phyloP scores from a whole-genome alignment of 2,797 vertebrate species.

The Thamnophis elegans region DNA sequence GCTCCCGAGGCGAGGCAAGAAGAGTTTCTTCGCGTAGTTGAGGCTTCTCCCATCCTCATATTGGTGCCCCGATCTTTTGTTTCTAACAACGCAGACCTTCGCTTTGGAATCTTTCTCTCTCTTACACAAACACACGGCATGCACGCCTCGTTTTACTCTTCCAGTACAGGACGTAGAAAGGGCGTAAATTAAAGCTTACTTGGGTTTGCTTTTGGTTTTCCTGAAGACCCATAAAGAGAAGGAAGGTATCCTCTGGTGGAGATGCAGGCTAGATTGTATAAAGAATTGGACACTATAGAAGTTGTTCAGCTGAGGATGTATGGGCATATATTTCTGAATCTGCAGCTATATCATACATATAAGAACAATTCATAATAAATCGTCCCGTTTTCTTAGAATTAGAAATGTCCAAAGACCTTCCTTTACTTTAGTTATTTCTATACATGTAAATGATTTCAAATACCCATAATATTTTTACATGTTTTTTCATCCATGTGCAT shows the following conservation, averaged over 20 bases:
- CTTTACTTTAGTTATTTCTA: constrained; percentile 2
- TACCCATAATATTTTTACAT: background rate
- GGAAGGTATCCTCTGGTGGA: constrained; percentile 15
- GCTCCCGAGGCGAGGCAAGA: background rate
- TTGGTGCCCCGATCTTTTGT: background rate
- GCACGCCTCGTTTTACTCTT: background rate
- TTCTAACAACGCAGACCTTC: background rate
- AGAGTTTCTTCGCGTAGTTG: background rate
- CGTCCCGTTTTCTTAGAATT: background rate
- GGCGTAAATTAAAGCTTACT: constrained; percentile 9
- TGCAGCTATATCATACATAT: background rate
- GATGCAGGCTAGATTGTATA: constrained; percentile 6
- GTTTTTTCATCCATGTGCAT: constrained; percentile 29
- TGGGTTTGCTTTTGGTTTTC: background rate
- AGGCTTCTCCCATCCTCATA: background rate
- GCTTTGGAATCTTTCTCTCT: background rate
- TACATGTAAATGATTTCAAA: background rate
- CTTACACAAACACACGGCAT: background rate
- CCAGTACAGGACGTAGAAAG: background rate
- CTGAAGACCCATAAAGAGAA: background rate
- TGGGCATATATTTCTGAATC: background rate
- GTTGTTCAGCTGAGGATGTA: background rate
- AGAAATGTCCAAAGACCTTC: background rate
- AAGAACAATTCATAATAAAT: constrained; percentile 1
- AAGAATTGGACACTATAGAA: constrained; percentile 26